Conservation (phyloP, 2,797 vertebrate genomes). For the Molothrus ater region DNA sequence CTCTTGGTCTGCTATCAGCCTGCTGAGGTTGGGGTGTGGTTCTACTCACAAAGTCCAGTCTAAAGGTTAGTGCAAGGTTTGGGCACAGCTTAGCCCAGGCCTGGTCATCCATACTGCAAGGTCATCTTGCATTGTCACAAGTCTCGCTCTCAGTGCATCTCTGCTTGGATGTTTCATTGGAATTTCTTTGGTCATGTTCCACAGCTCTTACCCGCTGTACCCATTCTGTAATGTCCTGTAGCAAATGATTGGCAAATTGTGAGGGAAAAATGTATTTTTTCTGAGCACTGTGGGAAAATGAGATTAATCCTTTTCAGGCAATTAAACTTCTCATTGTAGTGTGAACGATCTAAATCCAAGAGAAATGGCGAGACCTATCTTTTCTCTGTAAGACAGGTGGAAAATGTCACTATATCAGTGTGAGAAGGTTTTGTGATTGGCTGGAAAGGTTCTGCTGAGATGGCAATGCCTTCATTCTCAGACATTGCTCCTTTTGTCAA, state of each 20-base stretch:
- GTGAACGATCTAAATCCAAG: neutral
- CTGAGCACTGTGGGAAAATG: neutral
- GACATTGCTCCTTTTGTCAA: neutral
- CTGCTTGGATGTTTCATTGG: neutral
- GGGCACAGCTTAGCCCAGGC: neutral
- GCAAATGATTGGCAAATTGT: neutral
- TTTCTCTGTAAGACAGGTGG: neutral
- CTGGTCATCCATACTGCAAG: neutral
- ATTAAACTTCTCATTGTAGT: neutral
- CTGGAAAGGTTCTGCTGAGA: neutral
- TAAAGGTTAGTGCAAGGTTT: neutral
- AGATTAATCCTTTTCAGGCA: neutral
- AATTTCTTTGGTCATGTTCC: neutral
- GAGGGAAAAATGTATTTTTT: neutral
- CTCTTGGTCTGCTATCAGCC: neutral
- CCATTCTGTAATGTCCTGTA: neutral
- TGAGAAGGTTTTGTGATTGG: neutral
- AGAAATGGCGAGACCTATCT: neutral
- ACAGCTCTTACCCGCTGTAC: neutral
- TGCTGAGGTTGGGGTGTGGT: fast-evolving
- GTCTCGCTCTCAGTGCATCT: neutral
- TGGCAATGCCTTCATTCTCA: neutral
- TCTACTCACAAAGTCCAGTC: neutral
- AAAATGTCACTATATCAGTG: neutral
- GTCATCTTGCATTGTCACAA: neutral